Conservation (phyloP, 2,113 vertebrate genomes). For the Papio anubis region DNA sequence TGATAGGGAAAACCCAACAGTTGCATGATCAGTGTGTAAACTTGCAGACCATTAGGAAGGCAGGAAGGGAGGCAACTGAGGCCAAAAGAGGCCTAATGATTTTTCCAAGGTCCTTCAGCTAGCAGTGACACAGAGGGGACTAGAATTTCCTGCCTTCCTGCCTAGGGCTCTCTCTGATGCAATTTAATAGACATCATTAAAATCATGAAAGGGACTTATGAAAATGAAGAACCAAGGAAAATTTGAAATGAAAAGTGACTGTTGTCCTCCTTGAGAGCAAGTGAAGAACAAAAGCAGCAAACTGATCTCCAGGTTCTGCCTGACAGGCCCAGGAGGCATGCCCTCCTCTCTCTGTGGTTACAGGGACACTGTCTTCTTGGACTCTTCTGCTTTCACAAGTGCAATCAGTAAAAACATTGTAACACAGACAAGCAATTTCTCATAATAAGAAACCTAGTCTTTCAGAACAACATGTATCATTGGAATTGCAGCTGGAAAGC, state of each 20-base stretch:
- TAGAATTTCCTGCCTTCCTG: neutral
- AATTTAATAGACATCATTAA: conserved; percentile 1
- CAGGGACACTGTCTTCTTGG: neutral
- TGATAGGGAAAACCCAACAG: neutral
- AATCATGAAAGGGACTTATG: neutral
- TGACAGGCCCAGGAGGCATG: neutral
- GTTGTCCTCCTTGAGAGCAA: neutral
- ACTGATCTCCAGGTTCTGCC: neutral
- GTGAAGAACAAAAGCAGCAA: neutral
- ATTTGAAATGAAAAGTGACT: neutral
- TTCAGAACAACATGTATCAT: neutral
- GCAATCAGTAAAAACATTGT: neutral
- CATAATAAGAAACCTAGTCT: neutral
- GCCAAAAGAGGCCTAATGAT: neutral
- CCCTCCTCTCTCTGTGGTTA: neutral
- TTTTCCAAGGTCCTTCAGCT: neutral
- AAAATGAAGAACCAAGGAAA: neutral
- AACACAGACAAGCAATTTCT: neutral
- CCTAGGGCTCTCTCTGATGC: neutral
- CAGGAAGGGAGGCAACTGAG: neutral
- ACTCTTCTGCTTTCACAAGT: neutral
- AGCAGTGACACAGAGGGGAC: neutral
- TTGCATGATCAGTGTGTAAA: neutral
- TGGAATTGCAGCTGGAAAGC: neutral
- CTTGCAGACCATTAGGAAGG: neutral